Conservation (phyloP, 2,888 invertebrate species). For the Tenodera sinensis region DNA sequence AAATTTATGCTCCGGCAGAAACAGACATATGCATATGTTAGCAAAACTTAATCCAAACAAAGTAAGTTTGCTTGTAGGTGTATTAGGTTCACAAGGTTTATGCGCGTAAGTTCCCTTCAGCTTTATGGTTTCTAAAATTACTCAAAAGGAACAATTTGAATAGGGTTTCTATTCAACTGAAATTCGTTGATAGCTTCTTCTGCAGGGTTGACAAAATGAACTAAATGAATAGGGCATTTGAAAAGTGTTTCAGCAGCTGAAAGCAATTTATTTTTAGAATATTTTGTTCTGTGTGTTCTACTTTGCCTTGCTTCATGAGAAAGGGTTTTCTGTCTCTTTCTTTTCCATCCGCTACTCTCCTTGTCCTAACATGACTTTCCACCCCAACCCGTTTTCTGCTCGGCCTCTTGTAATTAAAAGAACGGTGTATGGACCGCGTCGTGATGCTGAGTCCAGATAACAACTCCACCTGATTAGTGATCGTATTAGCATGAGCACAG, state of each 20-base stretch:
- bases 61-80: no score
- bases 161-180: no score
- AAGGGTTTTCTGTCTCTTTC: neutral
- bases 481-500: neutral
- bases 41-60: no score
- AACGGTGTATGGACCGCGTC: neutral
- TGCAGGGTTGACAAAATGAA: no score
- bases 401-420: neutral
- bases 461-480: neutral
- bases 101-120: no score
- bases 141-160: no score
- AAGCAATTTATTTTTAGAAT: neutral
- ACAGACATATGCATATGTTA: no score
- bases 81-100: no score
- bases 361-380: neutral
- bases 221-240: neutral
- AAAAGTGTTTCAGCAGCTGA: neutral
- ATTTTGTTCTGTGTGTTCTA: no score
- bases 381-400: neutral
- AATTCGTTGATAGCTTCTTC: no score
- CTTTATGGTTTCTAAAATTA: no score
- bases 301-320: neutral
- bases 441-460: neutral
- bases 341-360: neutral
- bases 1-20: no score